Evolutionary conservation across 2,888 invertebrate species (phyloP).

Genomic region (Automeris io): DNA sequence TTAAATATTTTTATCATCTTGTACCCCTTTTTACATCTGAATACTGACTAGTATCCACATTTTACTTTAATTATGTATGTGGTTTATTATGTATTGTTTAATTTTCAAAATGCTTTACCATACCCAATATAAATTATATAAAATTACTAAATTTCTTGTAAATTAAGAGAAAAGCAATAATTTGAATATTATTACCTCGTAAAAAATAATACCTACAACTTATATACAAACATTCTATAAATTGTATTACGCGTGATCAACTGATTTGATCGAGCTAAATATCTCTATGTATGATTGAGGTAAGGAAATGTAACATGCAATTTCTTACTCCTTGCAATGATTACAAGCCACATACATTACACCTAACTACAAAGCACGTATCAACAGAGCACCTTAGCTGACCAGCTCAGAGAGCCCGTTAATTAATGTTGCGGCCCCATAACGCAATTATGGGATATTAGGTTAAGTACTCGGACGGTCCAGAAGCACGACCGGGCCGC

Average conservation of each 20-base stretch:
- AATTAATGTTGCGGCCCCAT: conserved; percentile 61
- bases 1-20: too few species aligned
- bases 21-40: too few species aligned
- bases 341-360: conserved; percentile 2
- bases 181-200: not conserved
- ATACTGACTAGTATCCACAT: too few species aligned
- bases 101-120: too few species aligned
- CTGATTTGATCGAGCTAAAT: too few species aligned
- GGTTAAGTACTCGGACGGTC: conserved; percentile 65
- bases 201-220: not conserved
- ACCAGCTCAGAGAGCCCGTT: conserved; percentile 52
- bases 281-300: not conserved
- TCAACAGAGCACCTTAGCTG: conserved; percentile 51
- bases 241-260: too few species aligned
- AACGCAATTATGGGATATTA: conserved; percentile 72
- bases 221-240: not conserved
- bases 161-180: not conserved
- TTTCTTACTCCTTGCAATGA: conserved; percentile 1
- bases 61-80: too few species aligned
- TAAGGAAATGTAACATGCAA: conserved; percentile 1
- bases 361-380: conserved; percentile 44
- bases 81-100: too few species aligned
- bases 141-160: too few species aligned
- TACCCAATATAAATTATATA: too few species aligned
- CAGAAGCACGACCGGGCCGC: conserved; percentile 35